phyloP scores from a whole-genome alignment of 1,140 invertebrate genomes.

The Brachionus asplanchnoidis region DNA sequence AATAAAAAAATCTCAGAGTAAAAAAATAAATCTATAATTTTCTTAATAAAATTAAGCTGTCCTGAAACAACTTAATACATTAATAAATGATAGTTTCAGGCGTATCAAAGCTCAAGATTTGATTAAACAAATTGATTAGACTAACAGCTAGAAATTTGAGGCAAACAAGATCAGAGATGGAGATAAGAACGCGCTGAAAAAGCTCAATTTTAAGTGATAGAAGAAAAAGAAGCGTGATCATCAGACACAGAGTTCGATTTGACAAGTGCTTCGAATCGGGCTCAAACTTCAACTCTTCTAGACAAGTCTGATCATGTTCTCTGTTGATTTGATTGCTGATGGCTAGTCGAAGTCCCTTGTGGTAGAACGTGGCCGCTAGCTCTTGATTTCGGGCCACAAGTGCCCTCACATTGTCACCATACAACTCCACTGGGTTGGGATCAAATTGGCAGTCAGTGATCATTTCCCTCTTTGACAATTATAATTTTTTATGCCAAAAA shows the following conservation, averaged over 20 bases:
- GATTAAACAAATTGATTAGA: slow-evolving; percentile 15
- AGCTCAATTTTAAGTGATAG: not conserved
- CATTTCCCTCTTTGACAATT: not conserved
- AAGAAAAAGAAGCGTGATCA: not conserved
- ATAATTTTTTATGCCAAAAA: slow-evolving; percentile 25
- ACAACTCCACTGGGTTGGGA: not conserved
- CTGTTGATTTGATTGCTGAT: not conserved
- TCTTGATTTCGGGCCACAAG: not conserved
- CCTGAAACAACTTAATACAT: too few relatives aligned
- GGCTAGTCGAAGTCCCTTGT: not conserved
- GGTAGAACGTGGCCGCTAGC: not conserved
- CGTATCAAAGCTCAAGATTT: slow-evolving; percentile 5
- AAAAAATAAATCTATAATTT: too few relatives aligned
- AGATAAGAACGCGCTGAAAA: not conserved
- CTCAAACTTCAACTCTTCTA: not conserved
- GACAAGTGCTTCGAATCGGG: not conserved
- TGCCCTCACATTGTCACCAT: not conserved
- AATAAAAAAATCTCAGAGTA: too few relatives aligned
- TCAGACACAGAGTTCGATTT: not conserved
- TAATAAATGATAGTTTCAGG: not conserved
- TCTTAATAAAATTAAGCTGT: too few relatives aligned
- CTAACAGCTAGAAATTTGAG: not conserved
- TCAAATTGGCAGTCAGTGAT: not conserved
- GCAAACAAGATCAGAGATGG: not conserved
- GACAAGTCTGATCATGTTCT: not conserved